Conservation (phyloP, 2,113 vertebrate genomes). For the Indicator indicator region DNA sequence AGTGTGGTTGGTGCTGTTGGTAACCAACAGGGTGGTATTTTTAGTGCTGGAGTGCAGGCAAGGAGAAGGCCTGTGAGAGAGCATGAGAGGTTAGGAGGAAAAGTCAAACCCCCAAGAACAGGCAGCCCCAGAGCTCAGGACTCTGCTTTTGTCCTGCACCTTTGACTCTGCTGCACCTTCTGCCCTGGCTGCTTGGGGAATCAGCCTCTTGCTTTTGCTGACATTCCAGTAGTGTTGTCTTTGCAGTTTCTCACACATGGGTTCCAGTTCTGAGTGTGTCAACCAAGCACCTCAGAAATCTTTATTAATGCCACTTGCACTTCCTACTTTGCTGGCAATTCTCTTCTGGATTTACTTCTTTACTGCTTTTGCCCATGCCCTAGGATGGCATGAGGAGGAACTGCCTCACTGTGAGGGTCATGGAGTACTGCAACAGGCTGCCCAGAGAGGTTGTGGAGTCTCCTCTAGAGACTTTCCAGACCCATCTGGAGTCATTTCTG, state of each 20-base stretch:
- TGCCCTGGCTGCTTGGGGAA: not conserved
- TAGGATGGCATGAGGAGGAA: not conserved
- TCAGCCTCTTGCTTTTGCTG: conserved; percentile 7
- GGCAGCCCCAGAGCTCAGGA: not conserved
- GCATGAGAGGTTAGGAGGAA: not conserved
- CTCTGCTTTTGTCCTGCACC: not conserved
- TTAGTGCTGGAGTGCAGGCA: not conserved
- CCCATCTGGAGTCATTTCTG: too few species aligned
- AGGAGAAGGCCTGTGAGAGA: not conserved
- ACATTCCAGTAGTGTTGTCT: conserved; percentile 9
- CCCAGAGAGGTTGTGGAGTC: too few species aligned
- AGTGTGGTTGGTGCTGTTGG: fast-evolving
- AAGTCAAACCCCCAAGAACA: not conserved
- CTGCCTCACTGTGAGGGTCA: too few species aligned
- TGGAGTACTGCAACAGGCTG: too few species aligned
- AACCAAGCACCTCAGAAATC: not conserved
- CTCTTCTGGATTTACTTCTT: not conserved
- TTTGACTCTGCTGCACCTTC: not conserved
- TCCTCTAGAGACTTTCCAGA: too few species aligned
- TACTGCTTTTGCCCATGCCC: too few species aligned
- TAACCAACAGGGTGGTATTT: not conserved
- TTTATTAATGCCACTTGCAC: not conserved
- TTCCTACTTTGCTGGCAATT: not conserved
- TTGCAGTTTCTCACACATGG: not conserved
- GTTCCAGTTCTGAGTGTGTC: not conserved